Evolutionary conservation across 1,140 invertebrate genomes (phyloP), one percentile per base, ranked within the genome.

Genomic region (Lasaia peninsularis): DNA sequence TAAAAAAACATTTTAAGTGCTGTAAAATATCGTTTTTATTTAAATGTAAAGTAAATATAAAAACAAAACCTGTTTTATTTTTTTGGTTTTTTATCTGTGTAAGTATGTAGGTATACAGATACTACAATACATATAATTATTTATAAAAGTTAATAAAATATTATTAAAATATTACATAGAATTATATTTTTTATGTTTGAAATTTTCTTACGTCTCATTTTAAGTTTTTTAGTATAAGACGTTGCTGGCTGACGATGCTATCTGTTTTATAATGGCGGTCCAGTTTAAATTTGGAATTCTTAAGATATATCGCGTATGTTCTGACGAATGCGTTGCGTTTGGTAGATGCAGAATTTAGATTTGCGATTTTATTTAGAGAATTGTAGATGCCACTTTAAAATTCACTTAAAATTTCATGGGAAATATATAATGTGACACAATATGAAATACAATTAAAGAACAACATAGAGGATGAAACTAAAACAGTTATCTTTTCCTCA

Each of bases 251-350:
- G 61, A 57, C 60, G 69, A 63, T 66, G 75, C 62, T 65, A 72
- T 69, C 65, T 66, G 69, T 73, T 75, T 73, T 73, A 75, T 73
- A 76, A 73, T 75, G 76, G 73, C 65, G 53, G 64, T 31, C 63
- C 52, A 49, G 67, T 76, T 81, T 78, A 78, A 76, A 78, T 81
- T 81, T 79, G 75, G 76, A 78, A 75, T 71, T 71, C 65, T 69
- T 66, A 66, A 70, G 73, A 73, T 64, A 63, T 59, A 68, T 69
- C 57, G 63, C 65, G 63, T 69, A 73, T 72, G 67, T 60, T 61
- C 61, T 62, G 71, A 69, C 69, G 63, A 65, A 64, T 65, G 66
- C 65, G 63, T 58, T 58, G 24, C 61, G 58, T 53, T 48, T 52
- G 31, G 32, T 52, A 52, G 14, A 33, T 48, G 20, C 51, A 34